Evolutionary conservation across 2,888 invertebrate genomes (phyloP), one percentile per base, ranked within the genome.

Genomic region (Gryllus longicercus): DNA sequence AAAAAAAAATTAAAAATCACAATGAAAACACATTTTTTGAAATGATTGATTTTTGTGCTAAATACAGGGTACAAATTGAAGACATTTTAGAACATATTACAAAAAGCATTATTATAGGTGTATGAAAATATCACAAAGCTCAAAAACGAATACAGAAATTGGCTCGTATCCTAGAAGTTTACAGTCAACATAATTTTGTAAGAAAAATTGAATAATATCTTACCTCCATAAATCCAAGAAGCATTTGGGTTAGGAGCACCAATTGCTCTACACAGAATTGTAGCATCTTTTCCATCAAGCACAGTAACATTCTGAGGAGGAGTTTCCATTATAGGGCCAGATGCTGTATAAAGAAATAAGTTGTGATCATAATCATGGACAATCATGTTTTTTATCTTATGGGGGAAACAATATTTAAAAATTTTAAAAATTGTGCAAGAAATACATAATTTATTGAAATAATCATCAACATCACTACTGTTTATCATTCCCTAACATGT

Each of bases 141-240:
- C 38, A 38, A 38, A 38, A 38, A 38, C 1, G 0, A 38, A 8
- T 5, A 38, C 1, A 8, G 38, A 38, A 38, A 38, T 38, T 8
- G 38, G 8, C 38, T 8, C 38, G 1, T 38, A 38, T 38, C 38
- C 8, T 8, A 38, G 0, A 8, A 38, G 91, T 88, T 84, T 92
- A 90, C 80, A 92, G 90, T 83, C 90, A 89, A 84, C 88, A 88
- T 74, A 90, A 90, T 85, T 91, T 92, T 92, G 85, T 74, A 85
- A 85, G 79, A 76, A 82, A 83, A 23, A 74, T 16, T 0, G 8
- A 63, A 1, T 63, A 63, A 18, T 63, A 12, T 76, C 90, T 91
- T 90, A 97, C 97, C 95, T 88, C 96, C 95, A 86, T 94, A 95
- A 85, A 93, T 92, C 98, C 98, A 98, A 76, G 95, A 95, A 81